Evolutionary conservation across 2,797 vertebrate species (phyloP).

Genomic region (Leontopithecus rosalia): DNA sequence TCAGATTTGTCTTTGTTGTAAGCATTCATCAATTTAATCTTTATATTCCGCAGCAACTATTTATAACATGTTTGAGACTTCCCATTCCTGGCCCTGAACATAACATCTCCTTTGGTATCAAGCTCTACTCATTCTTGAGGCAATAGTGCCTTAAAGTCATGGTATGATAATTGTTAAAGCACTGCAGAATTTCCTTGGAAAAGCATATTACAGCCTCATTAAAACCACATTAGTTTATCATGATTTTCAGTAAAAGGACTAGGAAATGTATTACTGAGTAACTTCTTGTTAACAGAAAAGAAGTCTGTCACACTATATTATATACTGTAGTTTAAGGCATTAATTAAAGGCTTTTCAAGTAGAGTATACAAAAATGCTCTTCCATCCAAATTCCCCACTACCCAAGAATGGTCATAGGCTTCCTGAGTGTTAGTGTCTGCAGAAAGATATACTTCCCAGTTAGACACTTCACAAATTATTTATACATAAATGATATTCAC

Average conservation of each 20-base stretch:
- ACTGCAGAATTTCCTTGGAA: constrained; percentile 58
- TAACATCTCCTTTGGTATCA: not conserved
- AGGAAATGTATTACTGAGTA: constrained; percentile 73
- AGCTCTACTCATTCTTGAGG: constrained; percentile 32
- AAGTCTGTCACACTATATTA: constrained; percentile 67
- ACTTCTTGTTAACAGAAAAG: constrained; percentile 68
- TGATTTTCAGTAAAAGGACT: constrained; percentile 63
- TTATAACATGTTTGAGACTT: not conserved
- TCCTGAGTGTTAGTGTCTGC: not conserved
- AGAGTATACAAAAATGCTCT: constrained; percentile 48
- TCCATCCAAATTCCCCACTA: constrained; percentile 18
- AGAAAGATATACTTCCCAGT: not conserved
- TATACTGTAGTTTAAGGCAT: constrained; percentile 33
- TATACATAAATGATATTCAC: not conserved
- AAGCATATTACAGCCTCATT: constrained; percentile 65
- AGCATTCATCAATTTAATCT: not conserved
- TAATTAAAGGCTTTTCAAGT: constrained; percentile 50
- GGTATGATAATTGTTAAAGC: constrained; percentile 51
- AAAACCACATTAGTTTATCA: constrained; percentile 70
- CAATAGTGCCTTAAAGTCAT: constrained; percentile 52
- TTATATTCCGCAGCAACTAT: not conserved
- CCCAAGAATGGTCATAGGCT: not conserved
- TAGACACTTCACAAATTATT: not conserved
- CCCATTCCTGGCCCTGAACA: not conserved
- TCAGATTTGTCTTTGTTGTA: not conserved